A percentile compares a stretch with the other conserved stretches of the same genome.
Evolutionary conservation across 2,113 vertebrate genomes (phyloP).

Genomic region (Toxotes chatareus): DNA sequence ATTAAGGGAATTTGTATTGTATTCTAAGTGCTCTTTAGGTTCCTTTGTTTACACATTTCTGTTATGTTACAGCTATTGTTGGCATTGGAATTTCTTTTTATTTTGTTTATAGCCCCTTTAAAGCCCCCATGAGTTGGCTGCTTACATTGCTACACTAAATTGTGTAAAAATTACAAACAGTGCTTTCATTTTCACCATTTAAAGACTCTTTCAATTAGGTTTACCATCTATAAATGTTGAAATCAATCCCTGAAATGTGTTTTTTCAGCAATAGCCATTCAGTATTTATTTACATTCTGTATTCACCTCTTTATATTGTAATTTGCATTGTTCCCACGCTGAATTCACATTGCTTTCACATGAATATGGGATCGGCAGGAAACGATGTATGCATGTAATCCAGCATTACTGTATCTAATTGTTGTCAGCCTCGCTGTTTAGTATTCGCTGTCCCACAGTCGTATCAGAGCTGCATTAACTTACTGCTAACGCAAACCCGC

Average conservation of each 20-base stretch:
- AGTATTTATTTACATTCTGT: neutral
- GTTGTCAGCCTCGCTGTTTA: neutral
- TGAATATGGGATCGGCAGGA: neutral
- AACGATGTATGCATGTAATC: neutral
- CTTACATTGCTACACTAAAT: neutral
- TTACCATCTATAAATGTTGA: neutral
- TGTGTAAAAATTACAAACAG: neutral
- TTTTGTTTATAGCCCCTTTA: constrained; percentile 5
- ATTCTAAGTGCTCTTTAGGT: constrained; percentile 53
- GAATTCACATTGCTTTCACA: neutral
- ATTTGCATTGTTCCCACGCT: neutral
- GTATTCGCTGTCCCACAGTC: neutral
- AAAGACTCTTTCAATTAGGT: neutral
- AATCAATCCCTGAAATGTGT: neutral
- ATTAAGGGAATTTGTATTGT: constrained; percentile 59
- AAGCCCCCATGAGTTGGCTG: neutral
- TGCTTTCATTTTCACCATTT: neutral
- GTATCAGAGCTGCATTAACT: neutral
- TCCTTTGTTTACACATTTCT: constrained; percentile 51
- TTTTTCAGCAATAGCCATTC: neutral
- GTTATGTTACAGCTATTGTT: constrained; percentile 20
- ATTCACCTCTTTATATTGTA: neutral
- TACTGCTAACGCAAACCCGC: constrained; percentile 2
- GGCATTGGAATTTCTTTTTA: constrained; percentile 4
- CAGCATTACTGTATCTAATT: neutral